Evolutionary conservation across 2,888 invertebrate genomes (phyloP).

Genomic region (Seira ritae): DNA sequence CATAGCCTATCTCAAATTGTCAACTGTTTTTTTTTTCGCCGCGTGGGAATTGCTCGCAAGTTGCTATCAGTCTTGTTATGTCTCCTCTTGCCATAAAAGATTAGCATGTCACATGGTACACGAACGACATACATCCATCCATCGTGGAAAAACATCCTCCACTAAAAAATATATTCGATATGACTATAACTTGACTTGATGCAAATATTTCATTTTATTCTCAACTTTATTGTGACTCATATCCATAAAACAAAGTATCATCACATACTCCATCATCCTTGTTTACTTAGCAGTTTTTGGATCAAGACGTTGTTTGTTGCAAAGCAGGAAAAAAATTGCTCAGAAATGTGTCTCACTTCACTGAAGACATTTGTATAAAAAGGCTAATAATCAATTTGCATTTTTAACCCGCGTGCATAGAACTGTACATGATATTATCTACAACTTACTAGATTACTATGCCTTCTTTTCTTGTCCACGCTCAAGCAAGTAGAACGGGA

Average conservation of each 20-base stretch:
- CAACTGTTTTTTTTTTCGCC: constrained; percentile 37
- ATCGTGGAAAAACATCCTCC: constrained; percentile 4
- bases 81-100: constrained; percentile 40
- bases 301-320: constrained; percentile 21
- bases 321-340: constrained; percentile 22
- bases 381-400: constrained; percentile 43
- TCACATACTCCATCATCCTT: not conserved
- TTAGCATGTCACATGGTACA: constrained; percentile 52
- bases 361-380: not conserved
- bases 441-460: too few species aligned
- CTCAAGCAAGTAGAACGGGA: constrained; percentile 9
- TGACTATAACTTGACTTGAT: not conserved
- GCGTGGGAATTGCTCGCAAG: constrained; percentile 54
- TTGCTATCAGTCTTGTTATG: constrained; percentile 49
- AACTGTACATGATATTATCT: too few species aligned
- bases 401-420: constrained; percentile 31
- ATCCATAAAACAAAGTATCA: constrained; percentile 42
- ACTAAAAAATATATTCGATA: not conserved
- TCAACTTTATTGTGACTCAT: constrained; percentile 24
- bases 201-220: not conserved
- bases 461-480: not conserved
- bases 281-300: constrained; percentile 9
- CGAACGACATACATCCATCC: constrained; percentile 5
- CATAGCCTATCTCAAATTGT: constrained; percentile 24
- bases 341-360: not conserved